Evolutionary conservation across 2,888 invertebrate species (phyloP).

Genomic region (Drosophila setosimentum): DNA sequence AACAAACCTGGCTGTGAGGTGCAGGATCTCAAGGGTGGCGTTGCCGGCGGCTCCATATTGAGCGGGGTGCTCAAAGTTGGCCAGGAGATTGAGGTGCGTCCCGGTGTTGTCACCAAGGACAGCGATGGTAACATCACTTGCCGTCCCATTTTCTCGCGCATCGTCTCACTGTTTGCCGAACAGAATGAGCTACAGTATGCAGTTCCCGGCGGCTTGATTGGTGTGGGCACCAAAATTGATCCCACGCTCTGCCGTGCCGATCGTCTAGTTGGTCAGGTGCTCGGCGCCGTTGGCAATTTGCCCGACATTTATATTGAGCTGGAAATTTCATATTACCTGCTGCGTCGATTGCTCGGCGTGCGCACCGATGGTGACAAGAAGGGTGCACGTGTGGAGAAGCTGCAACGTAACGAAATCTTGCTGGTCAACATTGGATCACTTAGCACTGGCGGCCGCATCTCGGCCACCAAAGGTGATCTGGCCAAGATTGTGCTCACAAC

Average conservation of each 20-base stretch:
- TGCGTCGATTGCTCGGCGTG: constrained; percentile 98
- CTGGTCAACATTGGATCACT: constrained; percentile 99
- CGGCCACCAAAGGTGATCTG: constrained; percentile 97
- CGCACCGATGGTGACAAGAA: constrained; percentile 99
- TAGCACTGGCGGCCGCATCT: constrained; percentile 98
- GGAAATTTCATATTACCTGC: constrained; percentile 98
- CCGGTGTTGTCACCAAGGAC: constrained; percentile 98
- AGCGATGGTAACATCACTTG: constrained; percentile 98
- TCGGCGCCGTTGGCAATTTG: constrained; percentile 98
- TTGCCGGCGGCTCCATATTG: constrained; percentile 99
- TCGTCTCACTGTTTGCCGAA: constrained; percentile 98
- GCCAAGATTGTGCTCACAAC: constrained; percentile 98
- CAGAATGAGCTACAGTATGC: constrained; percentile 99
- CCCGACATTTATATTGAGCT: constrained; percentile 99
- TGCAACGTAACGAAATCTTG: constrained; percentile 95
- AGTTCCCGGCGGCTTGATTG: constrained; percentile 99
- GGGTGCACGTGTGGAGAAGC: constrained; percentile 98
- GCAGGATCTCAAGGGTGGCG: constrained; percentile 98
- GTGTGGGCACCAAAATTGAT: constrained; percentile 99
- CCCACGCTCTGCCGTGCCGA: constrained; percentile 99
- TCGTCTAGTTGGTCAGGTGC: constrained; percentile 98
- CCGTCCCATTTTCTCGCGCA: constrained; percentile 97
- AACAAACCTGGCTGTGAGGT: constrained; percentile 99
- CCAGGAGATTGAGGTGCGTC: constrained; percentile 99
- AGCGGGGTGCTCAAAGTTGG: constrained; percentile 98